Evolutionary conservation across 2,888 invertebrate genomes (phyloP), one percentile per base, ranked within the genome.

Genomic region (Tridacna gigas): DNA sequence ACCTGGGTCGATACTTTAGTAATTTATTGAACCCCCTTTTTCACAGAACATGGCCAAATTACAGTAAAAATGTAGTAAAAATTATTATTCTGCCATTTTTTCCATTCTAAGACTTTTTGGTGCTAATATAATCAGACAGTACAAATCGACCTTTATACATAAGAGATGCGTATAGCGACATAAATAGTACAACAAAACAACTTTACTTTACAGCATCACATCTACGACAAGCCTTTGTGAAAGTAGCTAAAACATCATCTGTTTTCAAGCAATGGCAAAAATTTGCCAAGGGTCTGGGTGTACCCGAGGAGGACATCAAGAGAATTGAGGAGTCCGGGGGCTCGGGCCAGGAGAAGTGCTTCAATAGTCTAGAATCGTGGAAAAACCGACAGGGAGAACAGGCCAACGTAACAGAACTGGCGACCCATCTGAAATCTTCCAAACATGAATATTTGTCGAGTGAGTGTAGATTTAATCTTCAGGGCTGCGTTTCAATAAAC

Each of bases 221-320:
- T 69, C 84, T 93, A 1, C 82, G 86, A 56, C 89, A 90, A 69
- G 93, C 92, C 0, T 93, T 93, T 77, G 87, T 93, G 11, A 90
- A 91, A 69, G 89, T 93, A 12, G 91, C 92, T 5, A 91, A 91
- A 74, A 86, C 91, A 48, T 82, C 83, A 0, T 78, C 89, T 11
- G 91, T 93, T 4, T 89, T 90, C 18, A 81, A 77, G n/a, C 88
- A 90, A 26, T 93, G 93, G 93, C 89, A 88, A 74, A 81, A 79
- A 9, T 89, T 93, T 47, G 92, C 91, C 5, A 82, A 86, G 47
- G 85, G 87, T 28, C 81, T 93, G 12, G 92, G 91, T 15, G 86
- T 93, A 7, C 77, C 88, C 18, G 90, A 91, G 4, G 79, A 76
- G 9, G 90, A 93, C n/a, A 74, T 93, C n/a, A 71, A 73, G 28